Percentiles rank a stretch among this genome's conserved stretches.
Evolutionary conservation across 2,888 invertebrate genomes (phyloP).

Genomic region (Ctena decussata): DNA sequence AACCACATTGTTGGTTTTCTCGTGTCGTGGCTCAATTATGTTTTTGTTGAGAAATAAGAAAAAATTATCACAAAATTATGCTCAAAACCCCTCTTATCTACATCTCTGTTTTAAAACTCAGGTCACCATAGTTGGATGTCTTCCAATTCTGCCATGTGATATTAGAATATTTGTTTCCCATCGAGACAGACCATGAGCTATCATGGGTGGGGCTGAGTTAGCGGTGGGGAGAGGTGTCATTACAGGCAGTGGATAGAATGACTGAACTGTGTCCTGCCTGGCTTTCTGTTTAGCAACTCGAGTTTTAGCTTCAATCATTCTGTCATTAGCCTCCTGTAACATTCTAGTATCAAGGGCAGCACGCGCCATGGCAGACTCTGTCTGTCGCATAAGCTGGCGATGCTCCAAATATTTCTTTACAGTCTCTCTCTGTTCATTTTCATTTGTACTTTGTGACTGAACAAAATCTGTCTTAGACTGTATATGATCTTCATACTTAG

Average conservation of each 20-base stretch:
- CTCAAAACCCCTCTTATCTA: too few species aligned
- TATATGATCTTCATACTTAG: constrained; percentile 77
- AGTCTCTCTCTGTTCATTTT: constrained; percentile 81
- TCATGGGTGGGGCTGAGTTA: constrained; percentile 58
- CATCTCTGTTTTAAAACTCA: too few species aligned
- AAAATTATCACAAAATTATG: too few species aligned
- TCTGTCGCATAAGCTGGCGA: constrained; percentile 84
- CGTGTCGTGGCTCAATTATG: too few species aligned
- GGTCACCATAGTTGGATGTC: constrained; percentile 73
- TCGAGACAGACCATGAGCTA: constrained; percentile 69
- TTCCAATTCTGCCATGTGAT: constrained; percentile 73
- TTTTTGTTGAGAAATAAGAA: too few species aligned
- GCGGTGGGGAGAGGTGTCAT: constrained; percentile 66
- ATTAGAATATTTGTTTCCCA: constrained; percentile 73
- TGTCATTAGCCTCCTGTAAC: constrained; percentile 83
- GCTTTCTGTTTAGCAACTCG: constrained; percentile 83
- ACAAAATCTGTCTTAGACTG: constrained; percentile 69
- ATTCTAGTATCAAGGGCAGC: constrained; percentile 83
- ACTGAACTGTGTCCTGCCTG: constrained; percentile 74
- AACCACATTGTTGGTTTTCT: too few species aligned
- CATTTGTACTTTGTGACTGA: constrained; percentile 66
- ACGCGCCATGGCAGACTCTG: constrained; percentile 81
- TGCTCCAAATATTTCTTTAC: constrained; percentile 85
- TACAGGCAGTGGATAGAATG: constrained; percentile 79
- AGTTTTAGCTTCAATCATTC: constrained; percentile 79